A percentile compares a stretch with the other conserved stretches of the same genome.
These are phyloP conservation scores for Archaeoteleia sp. DNA, from an alignment of 2,888 invertebrate genomes.

Conservation along the genomic window DNA sequence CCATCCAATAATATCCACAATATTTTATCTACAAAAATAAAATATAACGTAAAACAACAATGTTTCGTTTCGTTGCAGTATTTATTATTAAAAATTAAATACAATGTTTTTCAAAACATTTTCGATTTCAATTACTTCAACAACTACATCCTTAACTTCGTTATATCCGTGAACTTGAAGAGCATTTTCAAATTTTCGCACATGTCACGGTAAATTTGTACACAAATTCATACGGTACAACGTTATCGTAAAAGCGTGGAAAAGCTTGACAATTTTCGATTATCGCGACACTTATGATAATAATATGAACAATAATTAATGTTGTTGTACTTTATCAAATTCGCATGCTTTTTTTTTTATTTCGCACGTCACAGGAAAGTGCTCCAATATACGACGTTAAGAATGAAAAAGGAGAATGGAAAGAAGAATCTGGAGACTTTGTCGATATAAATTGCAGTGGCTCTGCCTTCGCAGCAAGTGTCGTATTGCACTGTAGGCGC, in stretches of 20 bases:
- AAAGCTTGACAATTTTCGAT: conserved; percentile 5
- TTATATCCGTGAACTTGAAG: conserved; percentile 25
- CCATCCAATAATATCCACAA: too few relatives aligned
- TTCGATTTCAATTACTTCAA: conserved; percentile 14
- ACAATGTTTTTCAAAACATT: conserved; percentile 31
- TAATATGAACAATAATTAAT: conserved; percentile 33
- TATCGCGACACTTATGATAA: conserved; percentile 14
- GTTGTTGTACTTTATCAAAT: conserved; percentile 48
- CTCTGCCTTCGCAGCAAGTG: conserved; percentile 85
- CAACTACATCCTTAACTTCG: conserved; percentile 40
- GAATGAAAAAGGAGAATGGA: conserved; percentile 90
- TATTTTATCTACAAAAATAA: conserved; percentile 25
- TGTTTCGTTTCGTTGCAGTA: conserved; percentile 17
- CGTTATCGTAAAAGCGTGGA: conserved; percentile 28
- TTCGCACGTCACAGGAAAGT: conserved; percentile 79
- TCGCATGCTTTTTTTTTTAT: conserved; percentile 33
- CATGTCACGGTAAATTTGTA: not conserved
- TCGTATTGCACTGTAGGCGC: conserved; percentile 81
- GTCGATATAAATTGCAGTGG: conserved; percentile 87
- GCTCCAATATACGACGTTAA: conserved; percentile 94
- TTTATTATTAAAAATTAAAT: conserved; percentile 44
- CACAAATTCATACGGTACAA: conserved; percentile 21
- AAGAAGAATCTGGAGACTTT: conserved; percentile 92
- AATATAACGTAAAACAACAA: not conserved
- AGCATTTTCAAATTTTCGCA: conserved; percentile 9